These are phyloP conservation scores for Ranitomeya imitator DNA, from an alignment of 2,113 vertebrate species.

Conservation along the genomic window DNA sequence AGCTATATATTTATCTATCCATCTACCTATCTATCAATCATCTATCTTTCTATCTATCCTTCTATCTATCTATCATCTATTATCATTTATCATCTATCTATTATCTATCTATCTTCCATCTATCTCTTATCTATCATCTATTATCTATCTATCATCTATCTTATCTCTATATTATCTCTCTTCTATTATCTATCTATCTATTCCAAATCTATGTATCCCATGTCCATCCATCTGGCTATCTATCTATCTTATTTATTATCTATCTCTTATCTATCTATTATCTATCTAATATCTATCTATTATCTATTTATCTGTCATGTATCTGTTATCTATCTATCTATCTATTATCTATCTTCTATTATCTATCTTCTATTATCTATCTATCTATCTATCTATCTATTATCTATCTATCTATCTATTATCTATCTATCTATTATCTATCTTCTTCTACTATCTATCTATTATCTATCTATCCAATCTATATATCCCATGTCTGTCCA, in stretches of 20 bases:
- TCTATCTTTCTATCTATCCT: no score
- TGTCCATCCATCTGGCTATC: background rate
- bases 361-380: background rate
- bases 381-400: background rate
- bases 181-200: background rate
- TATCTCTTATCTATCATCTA: no score
- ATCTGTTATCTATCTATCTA: background rate
- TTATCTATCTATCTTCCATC: background rate
- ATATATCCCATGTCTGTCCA: background rate
- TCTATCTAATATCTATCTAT: background rate
- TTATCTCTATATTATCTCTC: background rate
- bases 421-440: no score
- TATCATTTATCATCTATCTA: no score
- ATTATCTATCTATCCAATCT: background rate
- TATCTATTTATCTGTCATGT: background rate
- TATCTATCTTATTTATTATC: background rate
- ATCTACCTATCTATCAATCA: background rate
- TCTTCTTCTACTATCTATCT: conserved; percentile 14
- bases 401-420: background rate
- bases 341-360: background rate
- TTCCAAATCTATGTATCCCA: background rate
- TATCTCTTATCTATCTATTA: background rate
- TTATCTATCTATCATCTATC: background rate
- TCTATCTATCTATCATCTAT: no score
- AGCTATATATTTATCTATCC: background rate